A percentile compares a stretch with the other conserved stretches of the same genome.
phyloP scores from a whole-genome alignment of 1,140 invertebrate species.

The Hestina assimilis region DNA sequence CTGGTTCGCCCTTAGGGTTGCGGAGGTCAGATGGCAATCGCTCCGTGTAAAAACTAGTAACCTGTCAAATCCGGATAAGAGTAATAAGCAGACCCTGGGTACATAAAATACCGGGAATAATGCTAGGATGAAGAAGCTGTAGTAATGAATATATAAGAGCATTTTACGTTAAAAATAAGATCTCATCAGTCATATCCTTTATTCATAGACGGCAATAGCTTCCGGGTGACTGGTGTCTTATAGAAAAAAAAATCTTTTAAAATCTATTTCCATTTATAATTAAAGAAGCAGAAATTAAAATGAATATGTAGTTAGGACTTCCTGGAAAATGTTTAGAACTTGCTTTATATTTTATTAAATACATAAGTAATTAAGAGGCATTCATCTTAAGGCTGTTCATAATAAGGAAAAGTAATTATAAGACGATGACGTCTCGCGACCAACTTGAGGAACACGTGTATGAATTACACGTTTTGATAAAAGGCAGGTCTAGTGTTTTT shows the following conservation, averaged over 20 bases:
- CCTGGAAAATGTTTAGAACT: conserved; percentile 29
- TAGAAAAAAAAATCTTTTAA: conserved; percentile 20
- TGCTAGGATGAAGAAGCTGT: too few relatives aligned
- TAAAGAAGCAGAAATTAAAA: conserved; percentile 25
- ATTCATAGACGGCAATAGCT: conserved; percentile 18
- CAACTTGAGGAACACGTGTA: conserved; percentile 36
- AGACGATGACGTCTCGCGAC: conserved; percentile 55
- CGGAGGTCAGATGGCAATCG: too few relatives aligned
- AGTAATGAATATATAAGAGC: not conserved
- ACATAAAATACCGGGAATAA: too few relatives aligned
- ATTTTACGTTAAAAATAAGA: conserved; percentile 2
- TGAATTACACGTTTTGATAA: conserved; percentile 35
- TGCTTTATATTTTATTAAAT: conserved; percentile 39
- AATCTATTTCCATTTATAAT: conserved; percentile 27
- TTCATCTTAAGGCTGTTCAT: conserved; percentile 50
- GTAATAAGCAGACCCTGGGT: too few relatives aligned
- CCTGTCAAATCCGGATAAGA: too few relatives aligned
- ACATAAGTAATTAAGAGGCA: conserved; percentile 60
- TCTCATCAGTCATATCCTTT: conserved; percentile 14
- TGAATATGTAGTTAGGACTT: conserved; percentile 31
- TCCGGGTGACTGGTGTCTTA: conserved; percentile 15
- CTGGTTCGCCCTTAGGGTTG: too few relatives aligned
- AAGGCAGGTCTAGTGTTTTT: conserved; percentile 8
- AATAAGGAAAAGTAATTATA: conserved; percentile 62
- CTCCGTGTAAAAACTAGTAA: too few relatives aligned